Evolutionary conservation across 2,888 invertebrate genomes (phyloP).

Genomic region (Protodeltote pygarga): DNA sequence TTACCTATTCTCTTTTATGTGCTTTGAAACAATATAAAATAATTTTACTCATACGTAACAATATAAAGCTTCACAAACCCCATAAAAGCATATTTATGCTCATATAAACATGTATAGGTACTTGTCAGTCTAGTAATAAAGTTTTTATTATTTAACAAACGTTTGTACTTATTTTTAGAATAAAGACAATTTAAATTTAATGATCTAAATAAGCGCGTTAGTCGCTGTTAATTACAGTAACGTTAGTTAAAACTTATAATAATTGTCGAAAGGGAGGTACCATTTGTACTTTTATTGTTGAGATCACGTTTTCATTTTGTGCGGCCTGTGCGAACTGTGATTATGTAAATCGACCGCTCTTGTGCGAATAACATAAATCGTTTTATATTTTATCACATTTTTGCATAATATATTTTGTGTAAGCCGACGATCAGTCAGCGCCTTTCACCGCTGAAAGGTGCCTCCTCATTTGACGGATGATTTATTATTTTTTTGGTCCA

Average conservation of each 20-base stretch:
- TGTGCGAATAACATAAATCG: constrained; percentile 78
- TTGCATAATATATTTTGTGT: constrained; percentile 76
- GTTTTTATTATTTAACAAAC: constrained; percentile 46
- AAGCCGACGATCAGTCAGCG: constrained; percentile 74
- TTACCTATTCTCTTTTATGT: constrained; percentile 35
- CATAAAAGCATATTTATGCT: constrained; percentile 45
- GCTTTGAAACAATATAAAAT: constrained; percentile 43
- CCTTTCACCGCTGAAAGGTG: constrained; percentile 59
- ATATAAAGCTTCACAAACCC: constrained; percentile 41
- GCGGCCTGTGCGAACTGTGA: constrained; percentile 66
- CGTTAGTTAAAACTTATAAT: constrained; percentile 17
- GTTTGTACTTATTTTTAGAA: constrained; percentile 42
- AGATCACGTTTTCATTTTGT: constrained; percentile 77
- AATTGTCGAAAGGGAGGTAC: constrained; percentile 32
- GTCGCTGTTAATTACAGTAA: constrained; percentile 22
- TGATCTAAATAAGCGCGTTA: constrained; percentile 18
- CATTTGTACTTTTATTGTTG: constrained; percentile 59
- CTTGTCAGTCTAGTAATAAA: constrained; percentile 47
- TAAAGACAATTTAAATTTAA: too few relatives aligned
- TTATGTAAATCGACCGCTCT: constrained; percentile 76
- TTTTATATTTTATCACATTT: constrained; percentile 80
- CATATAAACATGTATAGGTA: constrained; percentile 48
- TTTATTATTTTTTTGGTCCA: constrained; percentile 57
- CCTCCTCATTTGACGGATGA: constrained; percentile 66
- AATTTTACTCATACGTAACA: constrained; percentile 37